These are phyloP conservation scores for Myripristis murdjan DNA, from an alignment of 2,797 vertebrate genomes.

Conservation along the genomic window DNA sequence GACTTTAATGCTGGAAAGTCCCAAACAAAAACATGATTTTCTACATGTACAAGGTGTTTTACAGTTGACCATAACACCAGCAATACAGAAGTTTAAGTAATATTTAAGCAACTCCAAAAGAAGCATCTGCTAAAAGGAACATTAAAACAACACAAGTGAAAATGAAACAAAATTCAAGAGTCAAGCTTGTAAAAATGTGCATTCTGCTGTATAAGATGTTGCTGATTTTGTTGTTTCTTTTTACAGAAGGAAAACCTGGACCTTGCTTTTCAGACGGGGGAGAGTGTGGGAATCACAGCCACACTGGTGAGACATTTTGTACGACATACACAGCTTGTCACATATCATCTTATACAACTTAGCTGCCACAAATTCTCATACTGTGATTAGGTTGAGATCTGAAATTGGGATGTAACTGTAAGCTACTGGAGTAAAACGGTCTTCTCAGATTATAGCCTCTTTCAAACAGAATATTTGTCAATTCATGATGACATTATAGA, in stretches of 20 bases:
- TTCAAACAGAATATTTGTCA: background rate
- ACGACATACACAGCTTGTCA: background rate
- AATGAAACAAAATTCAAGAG: too few species aligned
- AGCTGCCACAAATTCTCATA: background rate
- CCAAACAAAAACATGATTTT: too few species aligned
- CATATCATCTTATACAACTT: background rate
- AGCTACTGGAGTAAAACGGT: background rate
- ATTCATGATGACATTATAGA: background rate
- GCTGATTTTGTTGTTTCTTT: slow-evolving; percentile 14
- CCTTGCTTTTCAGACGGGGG: slow-evolving; percentile 84
- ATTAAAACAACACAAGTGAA: too few species aligned
- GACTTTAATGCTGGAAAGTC: too few species aligned
- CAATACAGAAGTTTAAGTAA: too few species aligned
- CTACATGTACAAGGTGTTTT: too few species aligned
- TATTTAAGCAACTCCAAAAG: too few species aligned
- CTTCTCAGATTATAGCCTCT: slow-evolving; percentile 7
- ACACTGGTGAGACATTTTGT: slow-evolving; percentile 77
- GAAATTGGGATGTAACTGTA: background rate
- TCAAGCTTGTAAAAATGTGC: too few species aligned
- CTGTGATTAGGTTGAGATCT: background rate
- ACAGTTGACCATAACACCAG: too few species aligned
- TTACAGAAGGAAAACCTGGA: slow-evolving; percentile 82
- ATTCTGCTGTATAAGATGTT: too few species aligned
- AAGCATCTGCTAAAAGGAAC: too few species aligned
- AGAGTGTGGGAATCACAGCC: slow-evolving; percentile 79